Conservation (phyloP, 2,797 vertebrate genomes). For the Eleutherodactylus coqui region DNA sequence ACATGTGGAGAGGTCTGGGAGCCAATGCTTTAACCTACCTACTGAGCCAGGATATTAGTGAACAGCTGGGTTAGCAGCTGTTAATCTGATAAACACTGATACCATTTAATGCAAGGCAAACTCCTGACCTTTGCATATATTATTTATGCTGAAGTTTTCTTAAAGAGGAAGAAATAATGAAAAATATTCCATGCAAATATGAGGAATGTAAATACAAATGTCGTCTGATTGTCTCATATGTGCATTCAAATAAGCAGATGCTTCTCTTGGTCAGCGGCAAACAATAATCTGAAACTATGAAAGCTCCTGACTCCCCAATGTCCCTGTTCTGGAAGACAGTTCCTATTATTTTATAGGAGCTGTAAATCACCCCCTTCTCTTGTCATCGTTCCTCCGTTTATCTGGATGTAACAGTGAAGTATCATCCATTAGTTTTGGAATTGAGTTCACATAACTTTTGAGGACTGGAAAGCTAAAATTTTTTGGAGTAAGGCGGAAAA, state of each 20-base stretch:
- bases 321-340: neutral
- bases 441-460: too few relatives aligned
- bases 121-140: conserved; percentile 49
- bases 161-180: conserved; percentile 9
- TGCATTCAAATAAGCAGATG: conserved; percentile 19
- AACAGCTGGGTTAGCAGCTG: conserved; percentile 58
- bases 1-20: conserved; percentile 32
- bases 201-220: neutral
- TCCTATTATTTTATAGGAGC: neutral
- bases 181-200: neutral
- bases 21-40: conserved; percentile 50
- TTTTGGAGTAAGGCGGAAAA: too few relatives aligned
- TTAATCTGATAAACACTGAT: conserved; percentile 27
- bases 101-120: conserved; percentile 36
- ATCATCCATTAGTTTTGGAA: too few relatives aligned
- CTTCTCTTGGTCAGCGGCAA: neutral
- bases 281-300: neutral
- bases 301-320: neutral
- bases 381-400: too few relatives aligned
- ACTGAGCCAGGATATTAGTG: conserved; percentile 38
- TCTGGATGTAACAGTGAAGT: too few relatives aligned
- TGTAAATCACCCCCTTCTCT: too few relatives aligned
- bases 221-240: neutral
- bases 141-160: conserved; percentile 8
- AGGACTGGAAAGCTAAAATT: too few relatives aligned